Percentiles rank a stretch among this genome's conserved stretches.
Evolutionary conservation across 1,140 invertebrate species (phyloP).

Genomic region (Goniozus legneri): DNA sequence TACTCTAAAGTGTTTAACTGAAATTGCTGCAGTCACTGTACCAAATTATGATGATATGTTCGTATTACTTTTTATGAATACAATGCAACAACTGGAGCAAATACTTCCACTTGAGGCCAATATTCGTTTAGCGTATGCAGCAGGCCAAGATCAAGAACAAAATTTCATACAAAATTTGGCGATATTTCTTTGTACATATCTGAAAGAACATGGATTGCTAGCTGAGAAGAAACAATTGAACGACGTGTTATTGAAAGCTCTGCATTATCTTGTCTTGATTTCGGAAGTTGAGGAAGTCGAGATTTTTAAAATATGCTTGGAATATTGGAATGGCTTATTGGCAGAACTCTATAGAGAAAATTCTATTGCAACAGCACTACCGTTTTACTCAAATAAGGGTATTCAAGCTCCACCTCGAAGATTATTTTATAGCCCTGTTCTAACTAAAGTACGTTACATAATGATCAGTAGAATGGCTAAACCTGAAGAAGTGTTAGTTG

Average conservation of each 20-base stretch:
- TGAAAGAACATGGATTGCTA: conserved; percentile 91
- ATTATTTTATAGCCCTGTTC: conserved; percentile 72
- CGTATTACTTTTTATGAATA: conserved; percentile 81
- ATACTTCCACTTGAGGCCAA: conserved; percentile 90
- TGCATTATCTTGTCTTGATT: conserved; percentile 93
- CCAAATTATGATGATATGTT: conserved; percentile 92
- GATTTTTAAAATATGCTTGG: conserved; percentile 99
- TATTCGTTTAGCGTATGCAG: conserved; percentile 89
- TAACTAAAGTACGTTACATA: conserved; percentile 91
- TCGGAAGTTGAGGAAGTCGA: conserved; percentile 99
- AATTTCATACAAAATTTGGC: conserved; percentile 99
- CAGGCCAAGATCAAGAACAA: conserved; percentile 93
- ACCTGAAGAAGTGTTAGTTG: conserved; percentile 99
- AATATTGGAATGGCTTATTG: conserved; percentile 96
- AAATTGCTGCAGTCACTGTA: conserved; percentile 88
- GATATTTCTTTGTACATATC: conserved; percentile 93
- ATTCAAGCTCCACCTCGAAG: conserved; percentile 54
- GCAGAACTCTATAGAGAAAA: conserved; percentile 86
- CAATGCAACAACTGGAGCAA: conserved; percentile 86
- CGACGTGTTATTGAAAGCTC: conserved; percentile 73
- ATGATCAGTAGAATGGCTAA: conserved; percentile 99
- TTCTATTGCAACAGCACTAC: conserved; percentile 49
- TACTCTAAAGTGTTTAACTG: conserved; percentile 96
- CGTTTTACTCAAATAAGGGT: conserved; percentile 48
- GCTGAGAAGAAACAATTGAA: conserved; percentile 78